A percentile compares a stretch with the other conserved stretches of the same genome.
Conservation (phyloP, 2,797 vertebrate genomes). For the Pyrocephalus nanus region DNA sequence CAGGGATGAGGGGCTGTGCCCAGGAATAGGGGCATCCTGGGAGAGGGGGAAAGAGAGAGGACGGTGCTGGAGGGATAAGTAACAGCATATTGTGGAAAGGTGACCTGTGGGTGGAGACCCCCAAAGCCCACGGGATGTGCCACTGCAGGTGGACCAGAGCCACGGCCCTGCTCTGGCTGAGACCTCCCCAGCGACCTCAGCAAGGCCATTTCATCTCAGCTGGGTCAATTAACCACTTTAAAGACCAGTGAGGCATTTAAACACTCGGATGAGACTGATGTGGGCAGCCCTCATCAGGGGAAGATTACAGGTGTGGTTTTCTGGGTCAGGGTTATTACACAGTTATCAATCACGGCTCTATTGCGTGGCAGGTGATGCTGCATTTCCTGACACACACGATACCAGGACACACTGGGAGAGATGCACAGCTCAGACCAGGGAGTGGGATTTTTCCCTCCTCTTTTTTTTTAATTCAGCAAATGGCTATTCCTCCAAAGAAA, state of each 20-base stretch:
- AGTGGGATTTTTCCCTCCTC: not conserved
- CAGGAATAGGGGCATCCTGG: not conserved
- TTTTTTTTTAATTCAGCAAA: not conserved
- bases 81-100: fast-evolving
- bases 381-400: not conserved
- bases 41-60: not conserved
- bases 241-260: not conserved
- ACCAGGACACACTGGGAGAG: not conserved
- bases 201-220: not conserved
- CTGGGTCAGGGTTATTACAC: conserved; percentile 28
- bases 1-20: fast-evolving
- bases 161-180: fast-evolving
- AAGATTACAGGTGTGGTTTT: conserved; percentile 51
- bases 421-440: not conserved
- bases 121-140: not conserved
- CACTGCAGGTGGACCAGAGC: not conserved
- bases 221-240: not conserved
- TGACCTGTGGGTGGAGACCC: not conserved
- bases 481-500: not conserved
- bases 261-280: not conserved
- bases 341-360: not conserved
- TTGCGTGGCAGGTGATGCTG: not conserved
- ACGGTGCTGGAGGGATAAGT: fast-evolving
- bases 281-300: not conserved
- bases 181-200: not conserved